Percentiles rank a stretch among this genome's conserved stretches.
phyloP scores from a whole-genome alignment of 2,888 invertebrate species.

The Thymelicus lineola region DNA sequence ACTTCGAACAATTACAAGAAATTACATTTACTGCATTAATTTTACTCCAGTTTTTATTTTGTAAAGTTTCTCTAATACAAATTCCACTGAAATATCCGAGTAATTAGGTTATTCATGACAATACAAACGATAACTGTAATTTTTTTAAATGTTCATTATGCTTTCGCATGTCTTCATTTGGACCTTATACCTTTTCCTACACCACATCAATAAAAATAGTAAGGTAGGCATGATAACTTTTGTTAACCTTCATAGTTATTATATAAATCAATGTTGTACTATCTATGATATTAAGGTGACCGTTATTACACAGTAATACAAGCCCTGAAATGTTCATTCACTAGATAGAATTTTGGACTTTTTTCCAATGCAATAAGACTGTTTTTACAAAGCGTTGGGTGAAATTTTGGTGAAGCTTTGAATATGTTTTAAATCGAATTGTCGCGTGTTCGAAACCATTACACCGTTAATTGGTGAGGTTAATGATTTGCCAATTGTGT shows the following conservation, averaged over 20 bases:
- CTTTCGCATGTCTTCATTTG: too few species aligned
- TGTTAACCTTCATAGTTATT: background rate
- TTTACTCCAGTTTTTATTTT: too few species aligned
- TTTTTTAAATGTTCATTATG: too few species aligned
- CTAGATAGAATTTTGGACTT: conserved; percentile 12
- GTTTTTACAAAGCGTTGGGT: conserved; percentile 34
- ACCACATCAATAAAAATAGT: too few species aligned
- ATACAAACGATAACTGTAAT: too few species aligned
- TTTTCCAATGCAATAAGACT: background rate
- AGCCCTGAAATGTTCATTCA: background rate
- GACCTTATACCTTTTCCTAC: too few species aligned
- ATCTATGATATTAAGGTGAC: conserved; percentile 1
- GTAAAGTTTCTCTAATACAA: too few species aligned
- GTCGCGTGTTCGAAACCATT: conserved; percentile 50
- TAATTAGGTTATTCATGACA: too few species aligned
- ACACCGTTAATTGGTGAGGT: conserved; percentile 47
- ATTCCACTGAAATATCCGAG: too few species aligned
- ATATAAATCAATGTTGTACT: background rate
- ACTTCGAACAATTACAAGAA: too few species aligned
- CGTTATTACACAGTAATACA: conserved; percentile 5
- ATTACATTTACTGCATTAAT: too few species aligned
- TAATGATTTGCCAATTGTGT: conserved; percentile 42
- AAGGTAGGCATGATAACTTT: background rate
- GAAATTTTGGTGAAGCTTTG: conserved; percentile 26
- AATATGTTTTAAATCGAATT: conserved; percentile 48